These are phyloP conservation scores for Gopherus evgoodei DNA, from an alignment of 2,113 vertebrate species.

Conservation along the genomic window DNA sequence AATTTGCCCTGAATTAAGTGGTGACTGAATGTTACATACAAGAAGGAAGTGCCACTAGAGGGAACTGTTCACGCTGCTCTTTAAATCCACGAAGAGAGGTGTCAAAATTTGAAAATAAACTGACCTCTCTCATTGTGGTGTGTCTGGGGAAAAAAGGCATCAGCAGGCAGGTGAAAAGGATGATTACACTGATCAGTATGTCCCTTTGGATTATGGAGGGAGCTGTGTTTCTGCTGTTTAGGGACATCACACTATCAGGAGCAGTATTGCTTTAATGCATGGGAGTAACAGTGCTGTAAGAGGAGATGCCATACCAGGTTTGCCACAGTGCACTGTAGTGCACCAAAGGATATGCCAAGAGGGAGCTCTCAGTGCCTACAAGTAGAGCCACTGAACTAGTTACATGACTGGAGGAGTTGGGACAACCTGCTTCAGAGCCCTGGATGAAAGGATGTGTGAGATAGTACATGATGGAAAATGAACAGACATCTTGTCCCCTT, in stretches of 20 bases:
- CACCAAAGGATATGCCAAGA: neutral
- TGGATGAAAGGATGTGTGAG: neutral
- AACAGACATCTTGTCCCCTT: neutral
- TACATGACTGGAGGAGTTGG: neutral
- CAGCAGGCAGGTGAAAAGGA: neutral
- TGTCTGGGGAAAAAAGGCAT: neutral
- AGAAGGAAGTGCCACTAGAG: neutral
- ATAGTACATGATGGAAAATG: fast-evolving
- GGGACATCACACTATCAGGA: neutral
- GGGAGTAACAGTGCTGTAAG: too few relatives aligned
- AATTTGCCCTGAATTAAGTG: neutral
- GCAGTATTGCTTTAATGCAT: neutral
- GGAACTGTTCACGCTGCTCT: neutral
- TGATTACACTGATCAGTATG: neutral
- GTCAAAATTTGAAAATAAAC: neutral
- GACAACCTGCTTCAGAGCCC: too few relatives aligned
- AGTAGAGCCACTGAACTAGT: neutral
- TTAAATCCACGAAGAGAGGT: neutral
- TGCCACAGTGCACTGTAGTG: neutral
- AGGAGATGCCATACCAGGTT: neutral
- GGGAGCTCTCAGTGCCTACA: neutral
- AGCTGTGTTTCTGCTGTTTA: neutral
- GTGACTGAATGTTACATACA: neutral
- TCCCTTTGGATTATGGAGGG: neutral
- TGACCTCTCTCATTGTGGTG: neutral